Percentiles rank a stretch among this genome's conserved stretches.
These are phyloP conservation scores for Epizoanthus illoricatus DNA, from an alignment of 92 coral and sea anemone genomes.

Conservation along the genomic window DNA sequence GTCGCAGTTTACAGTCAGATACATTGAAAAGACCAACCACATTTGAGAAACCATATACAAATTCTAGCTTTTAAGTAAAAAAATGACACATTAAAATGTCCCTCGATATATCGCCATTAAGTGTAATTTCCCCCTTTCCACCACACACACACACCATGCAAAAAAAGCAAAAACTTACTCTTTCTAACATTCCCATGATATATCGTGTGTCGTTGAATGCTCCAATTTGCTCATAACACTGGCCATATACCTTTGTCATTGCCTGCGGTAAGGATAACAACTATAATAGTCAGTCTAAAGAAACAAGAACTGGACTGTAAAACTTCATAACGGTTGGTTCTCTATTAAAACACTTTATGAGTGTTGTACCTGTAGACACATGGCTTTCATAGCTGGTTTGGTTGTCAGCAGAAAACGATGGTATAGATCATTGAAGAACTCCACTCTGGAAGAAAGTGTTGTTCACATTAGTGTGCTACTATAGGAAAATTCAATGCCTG, in stretches of 20 bases:
- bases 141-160: not conserved
- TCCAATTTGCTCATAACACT: conserved; percentile 92
- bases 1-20: too few species aligned
- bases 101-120: too few species aligned
- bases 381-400: conserved; percentile 91
- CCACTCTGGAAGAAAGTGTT: conserved; percentile 58
- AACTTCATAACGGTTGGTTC: too few species aligned
- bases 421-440: conserved; percentile 97
- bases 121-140: not conserved
- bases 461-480: too few species aligned
- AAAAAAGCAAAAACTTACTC: conserved; percentile 51
- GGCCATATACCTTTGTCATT: conserved; percentile 96
- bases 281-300: not conserved
- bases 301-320: not conserved
- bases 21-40: too few species aligned
- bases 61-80: too few species aligned
- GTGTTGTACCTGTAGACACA: conserved; percentile 87
- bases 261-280: conserved; percentile 58
- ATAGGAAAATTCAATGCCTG: too few species aligned
- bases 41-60: too few species aligned
- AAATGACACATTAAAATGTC: too few species aligned
- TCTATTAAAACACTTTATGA: too few species aligned
- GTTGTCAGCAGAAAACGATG: conserved; percentile 94
- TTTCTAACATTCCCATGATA: conserved; percentile 97
- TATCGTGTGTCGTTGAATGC: conserved; percentile 96